Conservation (phyloP, 2,113 vertebrate genomes). For the Myodes glareolus region DNA sequence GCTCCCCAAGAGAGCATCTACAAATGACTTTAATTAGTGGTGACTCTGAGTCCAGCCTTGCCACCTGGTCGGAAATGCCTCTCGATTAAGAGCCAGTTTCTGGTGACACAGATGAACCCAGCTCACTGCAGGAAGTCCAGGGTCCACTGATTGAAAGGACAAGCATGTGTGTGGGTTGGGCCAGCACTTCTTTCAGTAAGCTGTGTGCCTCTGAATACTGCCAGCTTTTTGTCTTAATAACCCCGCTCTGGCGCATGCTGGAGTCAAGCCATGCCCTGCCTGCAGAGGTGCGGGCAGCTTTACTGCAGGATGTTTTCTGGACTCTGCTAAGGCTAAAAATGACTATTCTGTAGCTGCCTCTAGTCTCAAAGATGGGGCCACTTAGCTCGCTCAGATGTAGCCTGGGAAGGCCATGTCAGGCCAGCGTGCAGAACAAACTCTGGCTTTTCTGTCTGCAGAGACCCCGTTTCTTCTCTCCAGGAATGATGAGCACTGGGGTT, state of each 20-base stretch:
- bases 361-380: neutral
- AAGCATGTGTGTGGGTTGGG: rapidly evolving
- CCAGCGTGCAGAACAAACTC: neutral
- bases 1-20: neutral
- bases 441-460: neutral
- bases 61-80: neutral
- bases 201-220: neutral
- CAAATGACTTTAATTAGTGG: neutral
- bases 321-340: neutral
- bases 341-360: neutral
- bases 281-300: neutral
- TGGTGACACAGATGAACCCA: rapidly evolving
- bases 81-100: rapidly evolving
- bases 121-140: neutral
- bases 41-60: rapidly evolving
- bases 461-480: neutral
- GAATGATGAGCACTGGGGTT: neutral
- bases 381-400: neutral
- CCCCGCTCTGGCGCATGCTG: neutral
- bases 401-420: neutral
- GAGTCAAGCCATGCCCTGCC: neutral
- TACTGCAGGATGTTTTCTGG: conserved; percentile 8
- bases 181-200: neutral
- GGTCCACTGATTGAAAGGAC: neutral
- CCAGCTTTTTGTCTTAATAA: neutral